Base-by-base conservation (phyloP, 2,113 vertebrate species). In the Myrmecobius fasciatus region DNA sequence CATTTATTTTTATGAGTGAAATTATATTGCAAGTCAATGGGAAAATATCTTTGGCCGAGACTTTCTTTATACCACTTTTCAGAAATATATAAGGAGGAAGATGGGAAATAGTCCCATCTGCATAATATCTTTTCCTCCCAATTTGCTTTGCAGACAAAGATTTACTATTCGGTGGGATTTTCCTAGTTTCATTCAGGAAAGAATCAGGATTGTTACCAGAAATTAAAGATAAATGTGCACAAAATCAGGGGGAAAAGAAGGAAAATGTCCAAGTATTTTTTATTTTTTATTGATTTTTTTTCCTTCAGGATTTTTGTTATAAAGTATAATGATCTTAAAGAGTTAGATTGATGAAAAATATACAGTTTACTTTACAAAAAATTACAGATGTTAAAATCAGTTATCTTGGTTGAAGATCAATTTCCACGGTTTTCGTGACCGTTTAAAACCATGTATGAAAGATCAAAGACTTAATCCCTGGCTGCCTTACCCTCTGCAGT, bases 211-310 rank as follows among this genome's bases (percentile, higher is more conserved):
- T 22, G 56, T 52, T 8, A 26, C n/a, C 52, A 91, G 24, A 47
- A 9, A 17, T 51, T 10, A 25, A 36, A 24, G 31, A 91, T 12
- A 36, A 17, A 14, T 53, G 36, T 8, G 10, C 8, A 24, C 0
- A 67, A 89, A 43, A 90, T 31, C n/a, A 22, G 6, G 36, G 52
- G 17, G 91, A 51, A 92, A 75, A 60, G 91, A 93, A 20, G 20
- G 4, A 94, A 95, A 92, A 90, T 25, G 24, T 31, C 53, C 36
- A 8, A 52, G 92, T 93, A 88, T 49, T 48, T 75, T 89, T 9
- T 53, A 12, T 94, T 93, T 97, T 95, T 93, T 89, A 93, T 92
- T 91, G 90, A 89, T 93, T 97, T 97, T 97, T 96, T 98, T 95
- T n/a, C n/a, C 60, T 97, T 49, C 52, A 94, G 93, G 92, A 93